A percentile compares a stretch with the other conserved stretches of the same genome.
These are phyloP conservation scores for Euproctis similis DNA, from an alignment of 2,888 invertebrate genomes.

Conservation along the genomic window DNA sequence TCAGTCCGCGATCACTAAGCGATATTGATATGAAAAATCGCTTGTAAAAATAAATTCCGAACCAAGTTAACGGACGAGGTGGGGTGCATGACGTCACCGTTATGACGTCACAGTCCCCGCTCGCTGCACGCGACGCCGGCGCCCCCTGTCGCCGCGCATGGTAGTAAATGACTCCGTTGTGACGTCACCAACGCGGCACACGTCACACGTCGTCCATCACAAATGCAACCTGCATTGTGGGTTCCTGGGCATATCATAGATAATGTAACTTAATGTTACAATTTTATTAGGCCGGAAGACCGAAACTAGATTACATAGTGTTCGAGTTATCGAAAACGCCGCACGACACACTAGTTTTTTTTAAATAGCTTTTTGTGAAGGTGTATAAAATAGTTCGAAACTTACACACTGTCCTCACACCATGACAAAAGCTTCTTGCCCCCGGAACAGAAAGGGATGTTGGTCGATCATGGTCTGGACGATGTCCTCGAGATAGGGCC, in stretches of 20 bases:
- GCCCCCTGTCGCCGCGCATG: slow-evolving; percentile 23
- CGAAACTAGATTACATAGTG: too few species aligned
- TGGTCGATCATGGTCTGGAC: slow-evolving; percentile 98
- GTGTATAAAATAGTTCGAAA: slow-evolving; percentile 6
- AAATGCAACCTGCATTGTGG: slow-evolving; percentile 72
- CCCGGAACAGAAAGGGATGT: slow-evolving; percentile 95
- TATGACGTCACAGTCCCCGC: slow-evolving; percentile 3
- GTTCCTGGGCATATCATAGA: slow-evolving; percentile 44
- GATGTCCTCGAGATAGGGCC: slow-evolving; percentile 95
- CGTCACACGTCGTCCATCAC: slow-evolving; percentile 72
- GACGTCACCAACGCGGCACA: slow-evolving; percentile 36
- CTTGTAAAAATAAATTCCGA: slow-evolving; percentile 35
- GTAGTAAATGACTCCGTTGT: slow-evolving; percentile 17
- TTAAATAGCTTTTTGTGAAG: neutral
- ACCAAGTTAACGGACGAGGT: slow-evolving; percentile 35
- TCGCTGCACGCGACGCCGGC: slow-evolving; percentile 8
- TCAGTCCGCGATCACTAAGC: slow-evolving; percentile 40
- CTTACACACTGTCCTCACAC: slow-evolving; percentile 78
- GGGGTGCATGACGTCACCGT: slow-evolving; percentile 34
- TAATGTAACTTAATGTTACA: too few species aligned
- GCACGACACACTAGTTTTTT: too few species aligned
- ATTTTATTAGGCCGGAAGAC: too few species aligned
- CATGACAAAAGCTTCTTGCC: slow-evolving; percentile 96
- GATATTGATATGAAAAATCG: slow-evolving; percentile 51
- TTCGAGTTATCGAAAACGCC: too few species aligned